Evolutionary conservation across 1,140 invertebrate genomes (phyloP).

Genomic region (Drosophila ficusphila): DNA sequence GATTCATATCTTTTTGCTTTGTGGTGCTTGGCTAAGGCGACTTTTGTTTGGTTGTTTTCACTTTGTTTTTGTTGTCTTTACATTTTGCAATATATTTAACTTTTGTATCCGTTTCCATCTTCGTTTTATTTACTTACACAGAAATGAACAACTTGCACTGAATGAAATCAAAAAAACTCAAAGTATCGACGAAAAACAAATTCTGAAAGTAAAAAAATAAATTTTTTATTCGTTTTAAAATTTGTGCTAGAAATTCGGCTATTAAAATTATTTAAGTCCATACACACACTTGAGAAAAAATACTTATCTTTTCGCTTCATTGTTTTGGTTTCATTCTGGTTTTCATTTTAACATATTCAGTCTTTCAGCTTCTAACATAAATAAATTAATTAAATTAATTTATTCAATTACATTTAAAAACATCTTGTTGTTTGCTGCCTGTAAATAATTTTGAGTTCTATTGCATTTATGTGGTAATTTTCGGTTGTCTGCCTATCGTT

Average conservation of each 20-base stretch:
- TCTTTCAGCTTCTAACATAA: conserved; percentile 82
- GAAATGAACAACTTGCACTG: conserved; percentile 55
- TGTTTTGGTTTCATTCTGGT: conserved; percentile 56
- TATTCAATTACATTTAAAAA: conserved; percentile 78
- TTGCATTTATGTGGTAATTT: conserved; percentile 82
- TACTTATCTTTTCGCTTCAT: conserved; percentile 41
- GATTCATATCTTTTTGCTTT: conserved; percentile 68
- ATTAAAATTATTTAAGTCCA: conserved; percentile 82
- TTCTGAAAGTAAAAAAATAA: conserved; percentile 21
- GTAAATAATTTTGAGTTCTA: conserved; percentile 83
- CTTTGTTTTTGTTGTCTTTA: conserved; percentile 72
- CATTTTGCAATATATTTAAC: conserved; percentile 77
- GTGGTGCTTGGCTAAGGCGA: conserved; percentile 83
- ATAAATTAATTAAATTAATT: conserved; percentile 84
- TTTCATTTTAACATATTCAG: conserved; percentile 80
- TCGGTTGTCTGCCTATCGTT: conserved; percentile 62
- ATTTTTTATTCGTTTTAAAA: conserved; percentile 49
- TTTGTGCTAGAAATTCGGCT: conserved; percentile 82
- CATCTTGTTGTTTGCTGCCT: conserved; percentile 65
- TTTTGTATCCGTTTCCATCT: conserved; percentile 52
- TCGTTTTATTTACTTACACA: conserved; percentile 47
- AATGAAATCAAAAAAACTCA: conserved; percentile 10
- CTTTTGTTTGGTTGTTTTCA: conserved; percentile 78
- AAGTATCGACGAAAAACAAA: conserved; percentile 1
- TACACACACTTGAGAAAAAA: conserved; percentile 71